These are phyloP conservation scores for Orientallactaga sibirica DNA, from an alignment of 2,797 vertebrate species.

Conservation along the genomic window DNA sequence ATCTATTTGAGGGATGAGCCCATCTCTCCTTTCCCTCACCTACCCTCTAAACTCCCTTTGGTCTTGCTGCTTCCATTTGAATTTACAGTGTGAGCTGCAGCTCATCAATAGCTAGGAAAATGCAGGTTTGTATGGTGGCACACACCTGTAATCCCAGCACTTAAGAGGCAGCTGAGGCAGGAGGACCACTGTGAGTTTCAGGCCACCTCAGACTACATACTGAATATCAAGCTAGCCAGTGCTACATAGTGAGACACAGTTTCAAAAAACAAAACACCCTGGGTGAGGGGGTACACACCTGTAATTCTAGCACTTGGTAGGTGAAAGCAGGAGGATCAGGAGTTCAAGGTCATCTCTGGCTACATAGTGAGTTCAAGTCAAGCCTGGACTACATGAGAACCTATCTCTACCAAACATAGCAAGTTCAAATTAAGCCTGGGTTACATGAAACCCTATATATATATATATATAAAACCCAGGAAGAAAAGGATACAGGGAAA, in stretches of 20 bases:
- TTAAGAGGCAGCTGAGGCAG: background rate
- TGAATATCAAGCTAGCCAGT: background rate
- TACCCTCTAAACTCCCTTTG: background rate
- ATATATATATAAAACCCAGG: background rate
- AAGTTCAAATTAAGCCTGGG: no score
- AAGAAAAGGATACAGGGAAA: slow-evolving; percentile 95
- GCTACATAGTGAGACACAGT: background rate
- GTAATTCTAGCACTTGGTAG: background rate
- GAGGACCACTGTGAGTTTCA: background rate
- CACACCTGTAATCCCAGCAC: background rate
- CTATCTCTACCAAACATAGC: background rate
- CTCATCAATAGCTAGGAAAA: background rate
- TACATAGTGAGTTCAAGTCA: background rate
- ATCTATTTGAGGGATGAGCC: background rate
- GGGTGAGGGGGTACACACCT: background rate
- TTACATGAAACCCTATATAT: no score
- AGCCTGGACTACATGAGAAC: background rate
- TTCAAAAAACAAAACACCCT: background rate
- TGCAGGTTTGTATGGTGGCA: background rate
- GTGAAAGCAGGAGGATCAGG: background rate
- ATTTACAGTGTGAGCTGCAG: background rate
- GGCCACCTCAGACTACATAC: background rate
- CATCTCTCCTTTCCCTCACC: slow-evolving; percentile 3
- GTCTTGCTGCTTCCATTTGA: background rate
- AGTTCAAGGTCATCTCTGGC: background rate